phyloP scores from a whole-genome alignment of 2,888 invertebrate species.

The Diarsia rubi region DNA sequence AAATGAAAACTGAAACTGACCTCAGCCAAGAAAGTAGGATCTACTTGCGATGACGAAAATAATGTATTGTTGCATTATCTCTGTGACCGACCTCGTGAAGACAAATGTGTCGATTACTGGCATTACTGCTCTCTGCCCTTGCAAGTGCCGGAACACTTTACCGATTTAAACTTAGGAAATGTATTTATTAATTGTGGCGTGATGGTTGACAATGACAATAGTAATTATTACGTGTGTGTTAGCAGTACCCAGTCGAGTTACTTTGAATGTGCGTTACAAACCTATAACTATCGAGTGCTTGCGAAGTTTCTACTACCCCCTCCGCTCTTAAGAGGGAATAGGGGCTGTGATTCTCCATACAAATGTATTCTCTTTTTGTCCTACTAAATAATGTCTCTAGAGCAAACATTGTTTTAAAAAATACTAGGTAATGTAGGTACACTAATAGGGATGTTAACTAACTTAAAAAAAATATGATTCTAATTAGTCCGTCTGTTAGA shows the following conservation, averaged over 20 bases:
- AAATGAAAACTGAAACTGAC: too few species aligned
- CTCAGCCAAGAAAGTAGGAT: conserved; percentile 9
- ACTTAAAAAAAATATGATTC: too few species aligned
- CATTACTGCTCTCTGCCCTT: conserved; percentile 33
- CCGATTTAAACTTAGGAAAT: conserved; percentile 41
- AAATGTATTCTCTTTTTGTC: too few species aligned
- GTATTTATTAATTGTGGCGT: conserved; percentile 17
- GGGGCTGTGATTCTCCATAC: too few species aligned
- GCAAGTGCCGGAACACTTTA: conserved; percentile 51
- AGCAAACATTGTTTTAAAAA: too few species aligned
- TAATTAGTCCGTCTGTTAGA: too few species aligned
- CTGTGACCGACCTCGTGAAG: conserved; percentile 20
- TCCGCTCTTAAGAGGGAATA: too few species aligned
- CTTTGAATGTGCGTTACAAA: too few species aligned
- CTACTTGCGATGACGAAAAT: conserved; percentile 10
- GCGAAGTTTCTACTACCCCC: neutral
- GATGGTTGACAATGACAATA: neutral
- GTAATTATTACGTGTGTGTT: neutral
- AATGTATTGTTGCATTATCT: conserved; percentile 13
- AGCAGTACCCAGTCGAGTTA: neutral
- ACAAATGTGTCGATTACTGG: conserved; percentile 43
- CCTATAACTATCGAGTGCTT: neutral
- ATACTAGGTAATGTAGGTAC: too few species aligned
- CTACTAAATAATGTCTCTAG: too few species aligned
- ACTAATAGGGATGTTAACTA: too few species aligned